phyloP scores from a whole-genome alignment of 2,113 vertebrate genomes.

The Tachysurus vachellii region DNA sequence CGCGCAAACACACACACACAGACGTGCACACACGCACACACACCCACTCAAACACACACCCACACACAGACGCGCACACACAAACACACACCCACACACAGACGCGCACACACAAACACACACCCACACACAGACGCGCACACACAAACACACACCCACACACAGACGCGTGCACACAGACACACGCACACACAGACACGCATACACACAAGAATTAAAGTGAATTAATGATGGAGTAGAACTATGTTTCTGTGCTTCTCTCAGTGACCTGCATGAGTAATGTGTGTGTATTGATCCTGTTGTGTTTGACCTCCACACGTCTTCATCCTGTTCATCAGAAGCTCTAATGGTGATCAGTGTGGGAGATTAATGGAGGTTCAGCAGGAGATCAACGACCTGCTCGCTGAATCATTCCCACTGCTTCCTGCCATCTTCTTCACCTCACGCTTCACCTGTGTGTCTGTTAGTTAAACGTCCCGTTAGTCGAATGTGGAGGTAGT shows the following conservation, averaged over 20 bases:
- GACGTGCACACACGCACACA: too few relatives aligned
- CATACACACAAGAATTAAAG: background rate
- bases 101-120: background rate
- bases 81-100: too few relatives aligned
- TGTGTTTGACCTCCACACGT: slow-evolving; percentile 59
- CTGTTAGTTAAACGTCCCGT: background rate
- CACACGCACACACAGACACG: background rate
- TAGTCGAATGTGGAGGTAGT: background rate
- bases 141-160: background rate
- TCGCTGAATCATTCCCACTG: slow-evolving; percentile 38
- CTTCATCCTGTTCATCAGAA: slow-evolving; percentile 62
- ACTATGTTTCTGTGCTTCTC: background rate
- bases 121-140: background rate
- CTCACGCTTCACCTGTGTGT: background rate
- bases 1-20: too few relatives aligned
- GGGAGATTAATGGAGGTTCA: slow-evolving; percentile 71
- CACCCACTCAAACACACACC: too few relatives aligned
- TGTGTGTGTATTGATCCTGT: slow-evolving; percentile 70
- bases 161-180: background rate
- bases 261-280: slow-evolving; percentile 63
- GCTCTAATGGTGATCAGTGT: slow-evolving; percentile 73
- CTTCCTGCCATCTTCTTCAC: background rate
- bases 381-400: slow-evolving; percentile 69
- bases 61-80: too few relatives aligned
- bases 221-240: background rate